Evolutionary conservation across 64 coral and sea anemone genomes (phyloP), one percentile per base, ranked within the genome.

Genomic region (Actinia tenebrosa): DNA sequence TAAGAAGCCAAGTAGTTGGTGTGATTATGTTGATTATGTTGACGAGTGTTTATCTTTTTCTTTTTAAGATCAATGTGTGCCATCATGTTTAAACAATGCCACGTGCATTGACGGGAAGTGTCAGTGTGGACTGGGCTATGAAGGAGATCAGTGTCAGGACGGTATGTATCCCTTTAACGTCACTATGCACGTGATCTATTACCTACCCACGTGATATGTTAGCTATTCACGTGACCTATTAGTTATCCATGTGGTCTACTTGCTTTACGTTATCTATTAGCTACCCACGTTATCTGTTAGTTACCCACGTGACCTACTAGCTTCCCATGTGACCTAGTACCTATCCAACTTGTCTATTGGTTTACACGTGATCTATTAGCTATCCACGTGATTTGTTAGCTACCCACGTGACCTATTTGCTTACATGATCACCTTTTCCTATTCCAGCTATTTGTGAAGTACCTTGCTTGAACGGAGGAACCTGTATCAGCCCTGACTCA

Each of bases 401-500:
- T 56, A 0, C 0, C 13, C 56, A 7, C 2, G 10, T 58, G 56
- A 58, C 10, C 56, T 58, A 43, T 75, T 83, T 3, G 75, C 71
- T 10, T 42, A 25, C 46, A 26, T 60, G 1, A 11, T 86, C 64
- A 37, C 30, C 30, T 37, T 55, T 69, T 16, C 52, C 20, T 1
- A 77, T 30, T 86, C 53, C 47, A 93, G 87, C 91, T 61, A 30
- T 93, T n/a, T 93, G 91, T 63, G 82, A 85, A 10, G 7, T 60
- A 18, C 77, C 91, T 45, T 93, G 91, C 78, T 89, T 89, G 16
- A 93, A 93, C 50, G 91, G 91, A 19, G 91, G 91, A 23, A 77
- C 60, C 66, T 93, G 91, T 3, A 52, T 77, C n/a, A 83, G 85
- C 50, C 84, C 91, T 20, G 25, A 13, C 45, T 52, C 84, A 10